Evolutionary conservation across 1,140 invertebrate genomes (phyloP).

Genomic region (Tetramorium simillimum): DNA sequence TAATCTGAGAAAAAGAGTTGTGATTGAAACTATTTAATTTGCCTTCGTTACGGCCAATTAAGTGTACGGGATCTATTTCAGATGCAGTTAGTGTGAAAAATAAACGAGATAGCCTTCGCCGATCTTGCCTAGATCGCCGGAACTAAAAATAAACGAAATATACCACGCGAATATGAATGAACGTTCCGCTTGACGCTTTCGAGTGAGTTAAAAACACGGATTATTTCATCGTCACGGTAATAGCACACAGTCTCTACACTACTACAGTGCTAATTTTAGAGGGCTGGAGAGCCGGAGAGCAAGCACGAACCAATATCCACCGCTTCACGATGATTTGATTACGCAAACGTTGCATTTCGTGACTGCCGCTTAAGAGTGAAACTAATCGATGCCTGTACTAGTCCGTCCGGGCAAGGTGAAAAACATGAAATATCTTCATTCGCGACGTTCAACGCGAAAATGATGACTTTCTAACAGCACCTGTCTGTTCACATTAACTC

Average conservation of each 20-base stretch:
- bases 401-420: not conserved
- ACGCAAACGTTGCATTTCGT: not conserved
- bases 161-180: not conserved
- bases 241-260: not conserved
- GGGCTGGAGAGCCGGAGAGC: not conserved
- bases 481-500: not conserved
- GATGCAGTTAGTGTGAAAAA: too few species aligned
- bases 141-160: constrained; percentile 1
- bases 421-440: constrained; percentile 35
- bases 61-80: too few species aligned
- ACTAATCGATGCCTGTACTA: constrained; percentile 2
- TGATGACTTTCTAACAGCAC: constrained; percentile 43
- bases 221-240: constrained; percentile 12
- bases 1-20: not conserved
- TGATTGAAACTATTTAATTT: constrained; percentile 10
- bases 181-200: not conserved
- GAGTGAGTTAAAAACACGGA: constrained; percentile 8
- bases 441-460: not conserved
- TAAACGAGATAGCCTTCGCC: too few species aligned
- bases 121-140: not conserved
- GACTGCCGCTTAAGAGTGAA: not conserved
- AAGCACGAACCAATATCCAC: not conserved
- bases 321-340: constrained; percentile 31
- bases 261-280: constrained; percentile 29
- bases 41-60: not conserved